Conservation (phyloP, 2,113 vertebrate species). For the Dromaius novaehollandiae region DNA sequence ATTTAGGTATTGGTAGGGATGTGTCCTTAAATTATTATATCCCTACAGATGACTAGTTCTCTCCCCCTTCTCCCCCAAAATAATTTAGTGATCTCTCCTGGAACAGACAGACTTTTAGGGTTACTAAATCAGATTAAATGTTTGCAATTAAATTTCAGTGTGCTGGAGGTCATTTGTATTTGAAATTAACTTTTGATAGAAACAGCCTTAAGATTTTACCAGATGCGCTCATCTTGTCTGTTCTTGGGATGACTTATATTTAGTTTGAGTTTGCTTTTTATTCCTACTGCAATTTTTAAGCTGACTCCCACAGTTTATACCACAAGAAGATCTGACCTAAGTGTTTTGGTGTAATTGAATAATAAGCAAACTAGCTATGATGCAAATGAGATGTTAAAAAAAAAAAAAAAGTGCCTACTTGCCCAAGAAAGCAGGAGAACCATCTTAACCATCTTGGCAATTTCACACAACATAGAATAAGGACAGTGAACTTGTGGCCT, state of each 20-base stretch:
- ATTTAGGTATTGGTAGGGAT: background rate
- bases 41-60: background rate
- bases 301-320: background rate
- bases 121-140: slow-evolving; percentile 15
- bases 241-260: background rate
- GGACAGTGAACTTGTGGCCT: background rate
- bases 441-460: background rate
- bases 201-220: background rate
- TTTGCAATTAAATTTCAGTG: slow-evolving; percentile 8
- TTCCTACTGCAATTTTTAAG: background rate
- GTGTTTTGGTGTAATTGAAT: background rate
- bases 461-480: background rate
- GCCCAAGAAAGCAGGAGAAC: background rate
- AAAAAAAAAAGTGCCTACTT: background rate
- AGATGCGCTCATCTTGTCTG: background rate
- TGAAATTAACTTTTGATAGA: background rate
- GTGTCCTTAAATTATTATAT: background rate
- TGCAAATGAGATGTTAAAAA: background rate
- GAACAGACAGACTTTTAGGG: background rate
- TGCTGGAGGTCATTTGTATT: slow-evolving; percentile 2
- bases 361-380: background rate
- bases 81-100: background rate
- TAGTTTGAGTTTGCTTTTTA: background rate
- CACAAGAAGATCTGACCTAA: background rate
- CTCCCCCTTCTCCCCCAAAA: background rate